Conservation (phyloP, 2,113 vertebrate genomes). For the Paracanthobrama guichenoti region DNA sequence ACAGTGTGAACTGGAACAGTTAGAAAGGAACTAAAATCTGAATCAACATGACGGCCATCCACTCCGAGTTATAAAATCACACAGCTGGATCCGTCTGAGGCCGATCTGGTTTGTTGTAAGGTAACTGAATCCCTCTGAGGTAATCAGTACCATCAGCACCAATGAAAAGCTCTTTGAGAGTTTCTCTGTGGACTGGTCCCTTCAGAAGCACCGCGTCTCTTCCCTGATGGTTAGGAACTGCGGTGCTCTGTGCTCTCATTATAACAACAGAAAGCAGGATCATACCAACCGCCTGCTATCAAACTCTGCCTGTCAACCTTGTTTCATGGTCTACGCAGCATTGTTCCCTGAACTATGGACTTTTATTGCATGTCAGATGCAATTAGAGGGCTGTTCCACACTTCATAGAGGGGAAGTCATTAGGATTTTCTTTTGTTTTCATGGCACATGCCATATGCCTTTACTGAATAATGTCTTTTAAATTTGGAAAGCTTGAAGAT, state of each 20-base stretch:
- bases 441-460: neutral
- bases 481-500: neutral
- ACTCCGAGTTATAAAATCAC: neutral
- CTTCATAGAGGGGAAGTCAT: neutral
- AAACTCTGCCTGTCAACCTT: constrained; percentile 1
- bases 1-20: neutral
- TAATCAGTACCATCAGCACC: constrained; percentile 36
- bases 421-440: neutral
- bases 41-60: constrained; percentile 1
- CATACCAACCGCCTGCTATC: neutral
- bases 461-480: neutral
- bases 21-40: neutral
- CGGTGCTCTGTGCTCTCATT: neutral
- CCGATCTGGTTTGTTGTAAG: neutral
- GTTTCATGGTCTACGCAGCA: neutral
- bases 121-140: constrained; percentile 12
- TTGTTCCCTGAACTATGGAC: constrained; percentile 4
- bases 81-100: constrained; percentile 16
- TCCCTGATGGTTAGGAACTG: neutral
- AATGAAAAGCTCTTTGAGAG: constrained; percentile 28
- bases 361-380: neutral
- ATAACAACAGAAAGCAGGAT: constrained; percentile 23
- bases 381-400: constrained; percentile 5
- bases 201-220: constrained; percentile 16
- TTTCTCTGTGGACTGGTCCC: constrained; percentile 27